Conservation (phyloP, 1,140 invertebrate genomes). For the Trichonephila inaurata region DNA sequence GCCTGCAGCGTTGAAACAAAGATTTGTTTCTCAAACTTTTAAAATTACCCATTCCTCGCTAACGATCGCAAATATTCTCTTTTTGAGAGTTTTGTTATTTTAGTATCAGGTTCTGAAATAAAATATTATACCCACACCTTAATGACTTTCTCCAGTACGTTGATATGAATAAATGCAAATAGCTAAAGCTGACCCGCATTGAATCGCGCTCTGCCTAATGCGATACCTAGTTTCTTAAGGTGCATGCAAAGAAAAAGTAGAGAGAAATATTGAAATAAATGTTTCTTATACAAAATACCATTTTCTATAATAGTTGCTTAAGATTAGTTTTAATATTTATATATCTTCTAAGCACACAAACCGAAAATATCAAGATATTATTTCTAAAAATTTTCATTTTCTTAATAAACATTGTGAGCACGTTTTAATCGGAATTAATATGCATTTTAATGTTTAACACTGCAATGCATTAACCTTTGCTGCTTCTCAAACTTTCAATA, state of each 20-base stretch:
- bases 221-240: background rate
- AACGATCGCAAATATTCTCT: background rate
- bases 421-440: no score
- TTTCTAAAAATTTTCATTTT: no score
- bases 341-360: no score
- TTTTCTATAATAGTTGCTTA: no score
- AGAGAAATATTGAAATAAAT: background rate
- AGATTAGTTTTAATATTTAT: no score
- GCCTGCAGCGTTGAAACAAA: slow-evolving; percentile 23
- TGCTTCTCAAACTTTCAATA: no score
- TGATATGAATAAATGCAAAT: slow-evolving; percentile 4
- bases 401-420: no score
- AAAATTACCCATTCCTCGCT: slow-evolving; percentile 7
- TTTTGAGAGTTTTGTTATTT: slow-evolving; percentile 28
- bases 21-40: slow-evolving; percentile 38
- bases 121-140: background rate
- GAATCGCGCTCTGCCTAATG: background rate
- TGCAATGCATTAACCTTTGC: no score
- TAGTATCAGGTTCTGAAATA: background rate
- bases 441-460: no score
- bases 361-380: no score
- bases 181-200: background rate
- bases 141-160: slow-evolving; percentile 12
- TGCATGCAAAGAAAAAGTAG: background rate
- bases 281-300: no score